A percentile compares a stretch with the other conserved stretches of the same genome.
Conservation (phyloP, 2,797 vertebrate species). For the Enteromius anoplus region DNA sequence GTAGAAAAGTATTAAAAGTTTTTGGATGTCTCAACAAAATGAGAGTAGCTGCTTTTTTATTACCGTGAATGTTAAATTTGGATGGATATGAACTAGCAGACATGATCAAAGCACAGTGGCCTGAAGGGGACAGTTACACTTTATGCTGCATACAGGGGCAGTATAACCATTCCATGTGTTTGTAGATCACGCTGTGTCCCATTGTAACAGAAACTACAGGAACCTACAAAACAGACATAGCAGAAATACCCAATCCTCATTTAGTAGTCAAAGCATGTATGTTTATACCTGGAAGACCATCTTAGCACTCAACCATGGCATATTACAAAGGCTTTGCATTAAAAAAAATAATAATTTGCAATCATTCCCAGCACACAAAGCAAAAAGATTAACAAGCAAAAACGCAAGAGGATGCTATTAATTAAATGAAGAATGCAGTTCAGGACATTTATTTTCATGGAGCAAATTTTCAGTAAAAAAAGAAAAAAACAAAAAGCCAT, state of each 20-base stretch:
- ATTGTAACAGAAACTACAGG: constrained; percentile 60
- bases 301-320: constrained; percentile 17
- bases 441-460: constrained; percentile 79
- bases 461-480: constrained; percentile 75
- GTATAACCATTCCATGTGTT: constrained; percentile 63
- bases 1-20: constrained; percentile 84
- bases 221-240: constrained; percentile 45
- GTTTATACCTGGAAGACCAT: constrained; percentile 52
- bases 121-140: constrained; percentile 59
- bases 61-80: constrained; percentile 70
- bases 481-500: not conserved
- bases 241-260: constrained; percentile 8
- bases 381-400: constrained; percentile 54
- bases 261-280: constrained; percentile 31
- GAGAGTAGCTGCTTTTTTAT: constrained; percentile 74
- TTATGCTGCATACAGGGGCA: constrained; percentile 59
- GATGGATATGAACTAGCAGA: constrained; percentile 72
- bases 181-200: constrained; percentile 54
- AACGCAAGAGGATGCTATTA: constrained; percentile 65
- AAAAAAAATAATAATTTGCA: not conserved
- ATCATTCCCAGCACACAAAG: constrained; percentile 25
- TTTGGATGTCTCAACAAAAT: constrained; percentile 76
- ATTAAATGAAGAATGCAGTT: constrained; percentile 72
- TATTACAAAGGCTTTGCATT: not conserved
- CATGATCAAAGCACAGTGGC: constrained; percentile 66